phyloP scores from a whole-genome alignment of 2,797 vertebrate species.

The Galago senegalensis region DNA sequence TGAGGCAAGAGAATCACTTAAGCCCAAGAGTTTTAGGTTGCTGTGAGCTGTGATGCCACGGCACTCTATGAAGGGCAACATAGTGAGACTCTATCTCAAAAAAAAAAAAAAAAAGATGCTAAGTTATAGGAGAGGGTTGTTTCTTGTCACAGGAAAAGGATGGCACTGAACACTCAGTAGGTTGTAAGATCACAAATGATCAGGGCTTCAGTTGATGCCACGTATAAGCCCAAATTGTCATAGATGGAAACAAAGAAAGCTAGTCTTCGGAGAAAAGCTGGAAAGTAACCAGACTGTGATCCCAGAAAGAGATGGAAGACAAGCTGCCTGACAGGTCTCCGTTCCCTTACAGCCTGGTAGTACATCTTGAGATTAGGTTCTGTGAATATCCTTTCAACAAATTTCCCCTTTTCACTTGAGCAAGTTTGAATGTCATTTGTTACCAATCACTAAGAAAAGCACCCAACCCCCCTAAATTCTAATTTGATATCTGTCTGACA shows the following conservation, averaged over 20 bases:
- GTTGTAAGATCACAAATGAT: not conserved
- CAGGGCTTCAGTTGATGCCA: not conserved
- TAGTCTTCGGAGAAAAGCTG: not conserved
- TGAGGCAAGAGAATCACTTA: no score
- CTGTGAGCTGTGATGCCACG: no score
- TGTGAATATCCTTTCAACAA: not conserved
- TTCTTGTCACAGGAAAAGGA: not conserved
- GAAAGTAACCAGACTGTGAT: not conserved
- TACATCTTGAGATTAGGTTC: not conserved
- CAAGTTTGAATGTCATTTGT: not conserved
- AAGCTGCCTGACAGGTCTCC: not conserved
- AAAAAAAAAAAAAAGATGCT: not conserved
- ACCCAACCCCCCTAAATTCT: not conserved
- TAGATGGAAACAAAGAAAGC: not conserved
- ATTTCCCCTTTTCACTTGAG: not conserved
- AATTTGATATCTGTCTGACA: not conserved
- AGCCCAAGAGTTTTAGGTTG: no score
- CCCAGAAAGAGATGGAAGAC: not conserved
- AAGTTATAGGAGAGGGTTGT: not conserved
- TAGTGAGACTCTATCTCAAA: no score
- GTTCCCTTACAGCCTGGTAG: rapidly evolving
- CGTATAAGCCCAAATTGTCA: not conserved
- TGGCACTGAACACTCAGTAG: not conserved
- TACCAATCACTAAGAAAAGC: not conserved
- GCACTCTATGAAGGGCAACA: no score